These are phyloP conservation scores for Steatocranus sp. DNA, from an alignment of 2,797 vertebrate genomes.

Conservation along the genomic window DNA sequence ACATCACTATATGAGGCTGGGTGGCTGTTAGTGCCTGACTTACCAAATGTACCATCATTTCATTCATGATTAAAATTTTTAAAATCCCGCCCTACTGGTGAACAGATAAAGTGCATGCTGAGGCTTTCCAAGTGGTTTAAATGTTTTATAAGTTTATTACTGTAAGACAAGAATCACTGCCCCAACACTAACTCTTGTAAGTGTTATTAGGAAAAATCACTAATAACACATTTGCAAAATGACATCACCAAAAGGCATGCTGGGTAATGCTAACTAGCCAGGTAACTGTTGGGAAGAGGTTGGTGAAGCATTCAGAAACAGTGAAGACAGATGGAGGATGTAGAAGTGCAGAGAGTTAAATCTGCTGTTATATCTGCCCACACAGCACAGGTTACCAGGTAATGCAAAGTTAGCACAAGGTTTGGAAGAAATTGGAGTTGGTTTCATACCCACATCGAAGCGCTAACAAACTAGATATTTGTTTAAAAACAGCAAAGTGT, in stretches of 20 bases:
- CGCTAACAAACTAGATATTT: not conserved
- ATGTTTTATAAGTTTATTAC: not conserved
- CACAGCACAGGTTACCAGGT: not conserved
- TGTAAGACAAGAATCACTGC: not conserved
- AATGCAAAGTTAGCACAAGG: not conserved
- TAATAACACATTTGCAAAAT: not conserved
- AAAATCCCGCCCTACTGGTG: not conserved
- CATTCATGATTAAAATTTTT: not conserved
- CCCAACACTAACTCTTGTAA: not conserved
- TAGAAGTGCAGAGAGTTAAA: not conserved
- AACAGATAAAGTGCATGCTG: not conserved
- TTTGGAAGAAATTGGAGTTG: not conserved
- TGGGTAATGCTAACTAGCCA: not conserved
- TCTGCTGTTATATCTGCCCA: not conserved
- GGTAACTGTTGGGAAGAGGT: not conserved
- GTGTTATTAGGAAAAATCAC: not conserved
- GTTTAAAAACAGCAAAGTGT: not conserved
- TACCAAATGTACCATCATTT: not conserved
- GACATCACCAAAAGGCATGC: not conserved
- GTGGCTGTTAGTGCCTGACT: not conserved
- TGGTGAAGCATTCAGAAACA: not conserved
- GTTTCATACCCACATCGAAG: not conserved
- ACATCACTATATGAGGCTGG: not conserved
- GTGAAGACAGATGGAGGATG: not conserved
- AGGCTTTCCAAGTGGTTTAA: not conserved